Evolutionary conservation across 2,797 vertebrate species (phyloP), one percentile per base, ranked within the genome.

Genomic region (Gallinago stenura): DNA sequence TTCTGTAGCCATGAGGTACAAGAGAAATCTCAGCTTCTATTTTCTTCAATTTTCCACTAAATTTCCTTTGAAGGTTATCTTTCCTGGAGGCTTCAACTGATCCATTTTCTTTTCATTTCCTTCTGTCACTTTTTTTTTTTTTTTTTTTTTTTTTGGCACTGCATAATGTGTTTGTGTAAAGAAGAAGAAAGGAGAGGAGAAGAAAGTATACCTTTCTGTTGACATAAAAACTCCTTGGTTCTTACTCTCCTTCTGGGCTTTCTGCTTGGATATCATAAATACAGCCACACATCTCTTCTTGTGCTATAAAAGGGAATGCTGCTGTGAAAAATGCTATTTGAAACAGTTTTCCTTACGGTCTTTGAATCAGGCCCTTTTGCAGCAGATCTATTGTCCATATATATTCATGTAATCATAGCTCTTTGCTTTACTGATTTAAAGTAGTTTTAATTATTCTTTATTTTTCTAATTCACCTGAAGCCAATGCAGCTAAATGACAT

Each of bases 41-140:
- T 96, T 97, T 97, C 95, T 97, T 96, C 95, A 97, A 97, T 97
- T 97, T 97, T 97, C 96, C 6, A 6, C 96, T 97, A 94, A 97
- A 97, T 97, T 97, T 97, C 96, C 86, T 97, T 97, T 97, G 96
- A 97, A 96, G 95, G 94, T 90, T 97, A 51, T 97, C 90, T 89
- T 92, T 96, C 95, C 96, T 97, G 91, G 91, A 96, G 95, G 95
- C 93, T 94, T 92, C 87, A 83, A 94, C 90, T 87, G 91, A 96
- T 96, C 93, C 88, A 96, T 96, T 97, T 97, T 96, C 93, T 91
- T 95, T 91, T 90, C 70, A 73, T 94, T 96, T 94, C 80, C 48
- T 78, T 64, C 28, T 71, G 2, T 60, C 46, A 21, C 30, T 30
- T 53, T 26, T 26, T 53, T 54, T 7, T 45, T 24, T 53, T 30